A percentile compares a stretch with the other conserved stretches of the same genome.
Conservation (phyloP, 2,113 vertebrate species). For the Pluvianellus socialis region DNA sequence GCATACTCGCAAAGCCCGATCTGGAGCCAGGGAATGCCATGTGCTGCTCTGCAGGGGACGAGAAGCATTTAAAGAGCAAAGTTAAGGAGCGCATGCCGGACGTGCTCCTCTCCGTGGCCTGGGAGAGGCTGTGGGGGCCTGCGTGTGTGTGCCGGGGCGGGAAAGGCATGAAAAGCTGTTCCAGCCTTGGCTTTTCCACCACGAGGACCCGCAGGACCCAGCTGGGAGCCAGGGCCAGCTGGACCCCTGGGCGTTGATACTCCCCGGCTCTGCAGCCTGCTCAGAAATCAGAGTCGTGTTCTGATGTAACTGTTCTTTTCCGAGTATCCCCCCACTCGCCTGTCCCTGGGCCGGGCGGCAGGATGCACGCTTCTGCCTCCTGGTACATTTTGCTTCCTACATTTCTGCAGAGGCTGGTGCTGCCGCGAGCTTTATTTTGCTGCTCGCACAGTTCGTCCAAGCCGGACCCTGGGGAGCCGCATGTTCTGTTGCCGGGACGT, state of each 20-base stretch:
- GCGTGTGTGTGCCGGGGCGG: accelerated
- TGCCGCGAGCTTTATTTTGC: background rate
- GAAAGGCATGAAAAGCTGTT: background rate
- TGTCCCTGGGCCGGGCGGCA: background rate
- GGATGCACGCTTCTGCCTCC: background rate
- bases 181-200: background rate
- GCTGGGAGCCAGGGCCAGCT: background rate
- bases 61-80: accelerated
- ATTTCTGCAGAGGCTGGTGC: background rate
- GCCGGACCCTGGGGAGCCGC: slow-evolving; percentile 16
- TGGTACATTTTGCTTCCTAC: slow-evolving; percentile 37
- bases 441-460: slow-evolving; percentile 32
- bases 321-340: background rate
- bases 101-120: background rate
- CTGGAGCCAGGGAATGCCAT: background rate
- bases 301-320: slow-evolving; percentile 16
- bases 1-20: accelerated
- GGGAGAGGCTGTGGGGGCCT: background rate
- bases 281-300: background rate
- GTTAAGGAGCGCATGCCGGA: accelerated
- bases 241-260: background rate
- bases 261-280: background rate
- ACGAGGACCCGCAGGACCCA: accelerated
- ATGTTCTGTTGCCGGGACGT: background rate
- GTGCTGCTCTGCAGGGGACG: background rate